Conservation (phyloP, 2,113 vertebrate species). For the Kryptolebias marmoratus region DNA sequence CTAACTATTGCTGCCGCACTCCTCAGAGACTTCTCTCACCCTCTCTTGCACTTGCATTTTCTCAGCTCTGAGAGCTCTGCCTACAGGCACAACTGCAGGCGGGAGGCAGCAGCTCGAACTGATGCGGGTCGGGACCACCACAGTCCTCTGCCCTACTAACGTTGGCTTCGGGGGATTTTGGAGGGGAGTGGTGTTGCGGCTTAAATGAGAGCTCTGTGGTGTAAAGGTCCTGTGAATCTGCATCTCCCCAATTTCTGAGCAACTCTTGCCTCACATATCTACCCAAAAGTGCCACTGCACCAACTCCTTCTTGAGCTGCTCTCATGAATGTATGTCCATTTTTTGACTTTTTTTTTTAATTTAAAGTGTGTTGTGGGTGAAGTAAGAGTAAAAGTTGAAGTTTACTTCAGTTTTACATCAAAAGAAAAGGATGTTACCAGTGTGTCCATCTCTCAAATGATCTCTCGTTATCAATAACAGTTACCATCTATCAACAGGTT, state of each 20-base stretch:
- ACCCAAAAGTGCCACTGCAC: background rate
- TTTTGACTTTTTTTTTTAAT: background rate
- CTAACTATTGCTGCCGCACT: constrained; percentile 1
- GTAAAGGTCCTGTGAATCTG: background rate
- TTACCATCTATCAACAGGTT: too few species aligned
- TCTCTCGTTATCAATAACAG: too few species aligned
- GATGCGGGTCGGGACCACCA: background rate
- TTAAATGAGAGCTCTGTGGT: background rate
- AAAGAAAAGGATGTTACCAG: too few species aligned
- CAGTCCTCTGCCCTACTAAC: constrained; percentile 1
- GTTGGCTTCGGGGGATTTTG: background rate
- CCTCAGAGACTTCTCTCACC: background rate
- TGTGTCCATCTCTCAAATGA: too few species aligned
- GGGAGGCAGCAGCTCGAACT: background rate
- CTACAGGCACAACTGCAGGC: constrained; percentile 3
- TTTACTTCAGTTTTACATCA: background rate
- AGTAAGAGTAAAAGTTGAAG: background rate
- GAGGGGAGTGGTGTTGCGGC: background rate
- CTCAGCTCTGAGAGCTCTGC: constrained; percentile 9
- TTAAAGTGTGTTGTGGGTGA: background rate
- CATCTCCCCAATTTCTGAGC: background rate
- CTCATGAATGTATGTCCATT: background rate
- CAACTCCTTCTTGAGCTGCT: background rate
- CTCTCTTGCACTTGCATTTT: background rate
- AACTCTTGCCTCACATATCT: background rate